Evolutionary conservation across 2,113 vertebrate genomes (phyloP).

Genomic region (Copsychus sechellarum): DNA sequence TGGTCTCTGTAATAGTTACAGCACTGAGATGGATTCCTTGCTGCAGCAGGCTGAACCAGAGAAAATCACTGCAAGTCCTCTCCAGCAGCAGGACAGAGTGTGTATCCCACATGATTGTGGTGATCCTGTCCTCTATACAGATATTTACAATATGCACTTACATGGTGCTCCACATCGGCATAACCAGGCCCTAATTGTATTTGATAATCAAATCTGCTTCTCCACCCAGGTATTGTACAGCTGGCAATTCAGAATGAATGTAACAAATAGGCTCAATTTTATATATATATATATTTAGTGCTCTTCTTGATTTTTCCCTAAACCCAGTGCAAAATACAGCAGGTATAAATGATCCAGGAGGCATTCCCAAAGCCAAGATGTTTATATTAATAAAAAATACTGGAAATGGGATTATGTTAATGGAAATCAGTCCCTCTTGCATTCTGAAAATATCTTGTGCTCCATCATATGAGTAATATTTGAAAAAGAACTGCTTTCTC

Average conservation of each 20-base stretch:
- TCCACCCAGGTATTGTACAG: background rate
- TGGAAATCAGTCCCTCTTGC: slow-evolving; percentile 6
- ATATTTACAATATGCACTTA: slow-evolving; percentile 21
- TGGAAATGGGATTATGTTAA: slow-evolving; percentile 25
- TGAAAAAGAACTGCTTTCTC: background rate
- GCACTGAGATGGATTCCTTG: background rate
- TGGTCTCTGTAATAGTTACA: background rate
- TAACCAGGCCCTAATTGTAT: slow-evolving; percentile 3
- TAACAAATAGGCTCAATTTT: background rate
- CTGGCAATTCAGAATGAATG: background rate
- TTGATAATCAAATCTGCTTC: slow-evolving; percentile 27
- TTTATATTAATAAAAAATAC: slow-evolving; percentile 49
- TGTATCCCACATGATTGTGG: background rate
- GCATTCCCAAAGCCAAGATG: background rate
- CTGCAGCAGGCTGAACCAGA: background rate
- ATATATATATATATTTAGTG: background rate
- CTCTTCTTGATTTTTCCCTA: background rate
- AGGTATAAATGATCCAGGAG: background rate
- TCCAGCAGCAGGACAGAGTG: background rate
- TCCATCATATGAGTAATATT: background rate
- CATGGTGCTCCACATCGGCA: background rate
- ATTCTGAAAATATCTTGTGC: slow-evolving; percentile 29
- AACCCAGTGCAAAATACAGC: background rate
- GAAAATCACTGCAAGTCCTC: background rate
- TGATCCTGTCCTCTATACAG: background rate